Evolutionary conservation across 2,113 vertebrate genomes (phyloP).

Genomic region (Morone saxatilis): DNA sequence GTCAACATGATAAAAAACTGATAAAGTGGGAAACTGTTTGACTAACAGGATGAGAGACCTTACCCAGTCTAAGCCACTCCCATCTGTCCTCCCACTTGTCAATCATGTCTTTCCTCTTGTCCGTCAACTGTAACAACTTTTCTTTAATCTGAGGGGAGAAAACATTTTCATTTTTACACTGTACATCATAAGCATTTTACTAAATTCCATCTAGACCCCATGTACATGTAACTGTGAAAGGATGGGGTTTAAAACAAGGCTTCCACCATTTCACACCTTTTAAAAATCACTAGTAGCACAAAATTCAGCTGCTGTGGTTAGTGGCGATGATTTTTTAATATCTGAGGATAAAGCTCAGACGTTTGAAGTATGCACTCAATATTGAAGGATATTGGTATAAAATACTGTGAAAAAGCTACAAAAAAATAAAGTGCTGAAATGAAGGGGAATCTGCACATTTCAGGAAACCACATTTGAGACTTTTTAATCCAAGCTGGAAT

Average conservation of each 20-base stretch:
- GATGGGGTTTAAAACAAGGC: neutral
- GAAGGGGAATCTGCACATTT: too few species aligned
- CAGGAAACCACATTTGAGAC: too few species aligned
- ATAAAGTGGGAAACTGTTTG: neutral
- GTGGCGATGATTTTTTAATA: too few species aligned
- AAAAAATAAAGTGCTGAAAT: too few species aligned
- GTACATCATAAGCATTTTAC: neutral
- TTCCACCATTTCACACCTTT: neutral
- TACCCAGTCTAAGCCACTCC: slow-evolving; percentile 98
- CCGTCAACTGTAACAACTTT: slow-evolving; percentile 93
- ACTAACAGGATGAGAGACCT: slow-evolving; percentile 24
- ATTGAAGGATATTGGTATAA: too few species aligned
- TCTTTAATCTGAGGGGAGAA: slow-evolving; percentile 89
- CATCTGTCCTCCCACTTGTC: slow-evolving; percentile 97
- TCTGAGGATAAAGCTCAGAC: too few species aligned
- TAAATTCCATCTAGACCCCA: neutral
- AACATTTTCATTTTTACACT: neutral
- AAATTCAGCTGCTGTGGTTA: too few species aligned
- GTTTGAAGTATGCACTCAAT: too few species aligned
- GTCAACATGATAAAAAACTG: neutral
- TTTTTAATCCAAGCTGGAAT: too few species aligned
- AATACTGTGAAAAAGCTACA: too few species aligned
- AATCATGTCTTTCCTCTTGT: slow-evolving; percentile 98
- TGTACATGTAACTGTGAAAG: neutral
- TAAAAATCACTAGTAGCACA: neutral